These are phyloP conservation scores for Cnemophilus loriae DNA, from an alignment of 2,113 vertebrate genomes.

Conservation along the genomic window DNA sequence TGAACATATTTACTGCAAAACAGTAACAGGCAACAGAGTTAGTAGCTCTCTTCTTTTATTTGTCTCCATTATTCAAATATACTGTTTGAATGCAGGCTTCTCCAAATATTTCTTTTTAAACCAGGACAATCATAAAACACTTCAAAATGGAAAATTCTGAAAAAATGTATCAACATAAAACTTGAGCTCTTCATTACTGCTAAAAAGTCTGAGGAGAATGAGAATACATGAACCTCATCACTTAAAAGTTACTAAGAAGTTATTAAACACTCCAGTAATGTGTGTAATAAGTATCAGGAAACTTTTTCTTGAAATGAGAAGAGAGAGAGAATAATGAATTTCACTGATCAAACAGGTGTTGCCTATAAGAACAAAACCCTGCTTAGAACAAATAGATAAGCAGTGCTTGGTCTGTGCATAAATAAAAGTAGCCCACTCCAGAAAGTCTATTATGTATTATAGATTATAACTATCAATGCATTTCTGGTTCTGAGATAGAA, in stretches of 20 bases:
- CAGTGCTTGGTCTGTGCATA: neutral
- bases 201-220: neutral
- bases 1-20: neutral
- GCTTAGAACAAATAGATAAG: neutral
- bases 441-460: neutral
- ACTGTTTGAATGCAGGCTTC: neutral
- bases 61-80: neutral
- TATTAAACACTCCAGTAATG: neutral
- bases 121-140: neutral
- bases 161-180: neutral
- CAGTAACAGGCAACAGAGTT: neutral
- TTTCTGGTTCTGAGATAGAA: neutral
- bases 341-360: neutral
- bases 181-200: neutral
- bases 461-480: neutral
- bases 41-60: neutral
- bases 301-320: neutral
- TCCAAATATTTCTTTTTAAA: neutral
- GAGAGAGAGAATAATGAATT: neutral
- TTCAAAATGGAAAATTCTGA: neutral
- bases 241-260: neutral
- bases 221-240: neutral
- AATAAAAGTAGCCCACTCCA: neutral
- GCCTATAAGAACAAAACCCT: neutral
- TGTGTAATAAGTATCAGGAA: neutral